phyloP scores from a whole-genome alignment of 2,888 invertebrate genomes.

The Nomada lathburiana region DNA sequence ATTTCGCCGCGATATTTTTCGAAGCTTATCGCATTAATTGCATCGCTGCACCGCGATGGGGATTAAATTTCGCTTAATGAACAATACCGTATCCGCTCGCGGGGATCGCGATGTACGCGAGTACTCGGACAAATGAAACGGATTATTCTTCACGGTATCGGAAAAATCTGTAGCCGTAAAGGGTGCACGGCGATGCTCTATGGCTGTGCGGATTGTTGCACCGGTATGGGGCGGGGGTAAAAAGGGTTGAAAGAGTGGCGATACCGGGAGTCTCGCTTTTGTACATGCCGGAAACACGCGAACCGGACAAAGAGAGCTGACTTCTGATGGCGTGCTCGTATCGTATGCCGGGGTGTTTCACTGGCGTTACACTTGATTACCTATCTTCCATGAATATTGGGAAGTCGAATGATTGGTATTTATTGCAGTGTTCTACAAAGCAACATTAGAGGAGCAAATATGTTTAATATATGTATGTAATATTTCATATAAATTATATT shows the following conservation, averaged over 20 bases:
- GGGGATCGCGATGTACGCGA: not conserved
- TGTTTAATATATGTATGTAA: too few species aligned
- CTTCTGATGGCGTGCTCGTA: not conserved
- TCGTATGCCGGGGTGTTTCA: not conserved
- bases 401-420: not conserved
- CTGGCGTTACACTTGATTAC: not conserved
- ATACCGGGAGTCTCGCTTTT: not conserved
- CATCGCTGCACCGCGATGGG: constrained; percentile 51
- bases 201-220: not conserved
- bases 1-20: constrained; percentile 68
- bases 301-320: not conserved
- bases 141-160: constrained; percentile 46
- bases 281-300: not conserved
- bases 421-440: not conserved
- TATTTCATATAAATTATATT: too few species aligned
- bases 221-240: not conserved
- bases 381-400: not conserved
- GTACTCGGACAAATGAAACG: constrained; percentile 39
- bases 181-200: not conserved
- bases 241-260: constrained; percentile 21
- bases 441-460: too few species aligned
- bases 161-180: constrained; percentile 23
- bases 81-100: constrained; percentile 37
- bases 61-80: constrained; percentile 69
- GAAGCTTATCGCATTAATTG: constrained; percentile 71